Evolutionary conservation across 1,140 invertebrate species (phyloP), one percentile per base, ranked within the genome.

Genomic region (Zaprionus inermis): DNA sequence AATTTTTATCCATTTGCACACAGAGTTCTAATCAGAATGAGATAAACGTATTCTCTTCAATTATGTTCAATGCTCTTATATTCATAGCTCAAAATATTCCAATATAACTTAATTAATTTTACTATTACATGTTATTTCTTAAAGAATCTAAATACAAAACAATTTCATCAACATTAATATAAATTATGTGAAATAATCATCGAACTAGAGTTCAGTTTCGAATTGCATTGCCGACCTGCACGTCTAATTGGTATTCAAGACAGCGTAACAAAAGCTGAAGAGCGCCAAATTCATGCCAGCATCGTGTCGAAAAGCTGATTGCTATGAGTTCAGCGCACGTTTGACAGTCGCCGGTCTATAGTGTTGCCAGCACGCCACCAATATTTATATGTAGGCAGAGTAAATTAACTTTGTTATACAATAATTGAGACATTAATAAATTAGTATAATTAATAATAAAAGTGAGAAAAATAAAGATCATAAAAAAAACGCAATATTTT

Each of bases 221-320:
- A 46, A 56, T 69, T 66, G 18, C 46, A 66, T 9, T 5, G 7
- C 20, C 16, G 11, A 14, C 22, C 34, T 22, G 18, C 16, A 18
- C 6, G 28, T 63, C 74, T 63, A 55, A 78, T 67, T 70, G 9
- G 74, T 44, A 63, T 46, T 16, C 5, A 14, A 6, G 32, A n/a
- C 12, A 16, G 18, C 10, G 1, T 0, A 9, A 10, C 24, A 52
- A 79, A 63, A 74, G 63, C 72, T 72, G 60, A 2, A 10, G 7
- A 41, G 16, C 56, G 5, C n/a, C 10, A 58, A 73, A 68, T 55
- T 28, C n/a, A 7, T 4, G 12, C n/a, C 0, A 9, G 44, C 52
- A 55, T 5, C 76, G 30, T 77, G 73, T 56, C 67, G 34, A 0
- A 2, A 41, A 74, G 79, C 79, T 83, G 66, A n/a, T 36, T 77